A percentile compares a stretch with the other conserved stretches of the same genome.
phyloP scores from a whole-genome alignment of 2,797 vertebrate species.

The Cichlasoma orientale region DNA sequence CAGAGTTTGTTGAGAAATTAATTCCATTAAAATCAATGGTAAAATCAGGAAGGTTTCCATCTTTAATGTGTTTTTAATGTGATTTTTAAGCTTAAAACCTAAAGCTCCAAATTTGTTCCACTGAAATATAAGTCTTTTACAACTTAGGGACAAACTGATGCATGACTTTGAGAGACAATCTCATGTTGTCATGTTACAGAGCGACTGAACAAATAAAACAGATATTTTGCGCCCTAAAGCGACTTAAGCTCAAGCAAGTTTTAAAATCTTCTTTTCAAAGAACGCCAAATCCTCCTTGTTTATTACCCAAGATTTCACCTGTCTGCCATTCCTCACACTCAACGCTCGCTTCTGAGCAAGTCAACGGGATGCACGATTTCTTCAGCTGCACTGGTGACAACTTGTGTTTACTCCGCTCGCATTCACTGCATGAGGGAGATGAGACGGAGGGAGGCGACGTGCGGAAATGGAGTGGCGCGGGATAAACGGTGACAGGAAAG shows the following conservation, averaged over 20 bases:
- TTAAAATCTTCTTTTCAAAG: conserved; percentile 26
- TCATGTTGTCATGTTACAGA: not conserved
- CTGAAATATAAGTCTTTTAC: conserved; percentile 23
- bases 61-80: conserved; percentile 45
- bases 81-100: conserved; percentile 49
- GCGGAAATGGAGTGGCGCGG: not conserved
- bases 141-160: conserved; percentile 27
- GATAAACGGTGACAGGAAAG: conserved; percentile 11
- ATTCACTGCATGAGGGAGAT: conserved; percentile 28
- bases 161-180: conserved; percentile 11
- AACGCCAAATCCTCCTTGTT: conserved; percentile 27
- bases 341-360: conserved; percentile 12
- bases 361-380: conserved; percentile 46
- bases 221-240: conserved; percentile 17
- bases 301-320: conserved; percentile 50
- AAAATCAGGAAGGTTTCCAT: conserved; percentile 51
- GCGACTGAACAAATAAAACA: conserved; percentile 31
- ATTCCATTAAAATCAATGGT: conserved; percentile 57
- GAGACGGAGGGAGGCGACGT: conserved; percentile 6
- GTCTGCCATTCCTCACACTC: conserved; percentile 16
- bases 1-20: conserved; percentile 35
- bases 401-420: conserved; percentile 50
- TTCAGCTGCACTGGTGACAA: conserved; percentile 43
- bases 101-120: conserved; percentile 26
- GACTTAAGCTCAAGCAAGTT: conserved; percentile 17